Evolutionary conservation across 2,888 invertebrate genomes (phyloP), one percentile per base, ranked within the genome.

Genomic region (Amphipoea oculea): DNA sequence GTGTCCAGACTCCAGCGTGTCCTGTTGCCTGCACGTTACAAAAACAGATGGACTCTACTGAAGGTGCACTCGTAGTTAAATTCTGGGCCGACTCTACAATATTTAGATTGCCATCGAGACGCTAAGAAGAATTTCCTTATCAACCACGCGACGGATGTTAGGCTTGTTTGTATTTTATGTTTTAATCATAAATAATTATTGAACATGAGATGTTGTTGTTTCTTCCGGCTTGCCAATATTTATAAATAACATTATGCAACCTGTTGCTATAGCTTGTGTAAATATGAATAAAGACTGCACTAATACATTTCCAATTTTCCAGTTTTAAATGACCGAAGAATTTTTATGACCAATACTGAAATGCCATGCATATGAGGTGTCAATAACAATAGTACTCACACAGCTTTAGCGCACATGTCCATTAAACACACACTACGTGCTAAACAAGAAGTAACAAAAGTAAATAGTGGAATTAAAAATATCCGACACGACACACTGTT

Each of bases 321-420:
- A 70, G 48, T 48, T 45, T 66, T 62, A 67, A 79, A 20, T 17
- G 23, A 40, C 14, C n/a, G 45, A 54, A 17, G 2, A 54, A 20
- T 9, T 12, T 60, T 20, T 45, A 40, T 23, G 20, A 54, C 12
- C 45, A 70, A 42, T 73, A 48, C 65, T 48, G 29, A 57, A 74
- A 66, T 66, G 6, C 60, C 20, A 57, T 70, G n/a, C 42, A 63
- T 29, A 62, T 54, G 65, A 20, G n/a, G 42, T 76, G 48, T 42
- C 29, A 73, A 48, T 68, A 57, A 63, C 65, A 86, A 75, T 68
- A 73, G 69, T 89, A 94, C 94, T 94, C 88, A 94, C 94, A 91
- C 85, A 77, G 91, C 86, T 83, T 93, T 92, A 79, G 93, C 89
- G 88, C 90, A 92, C 94, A 94, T 94, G 85, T 86, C 90, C 73